Evolutionary conservation across 1,140 invertebrate species (phyloP), one percentile per base, ranked within the genome.

Genomic region (Hyles euphorbiae): DNA sequence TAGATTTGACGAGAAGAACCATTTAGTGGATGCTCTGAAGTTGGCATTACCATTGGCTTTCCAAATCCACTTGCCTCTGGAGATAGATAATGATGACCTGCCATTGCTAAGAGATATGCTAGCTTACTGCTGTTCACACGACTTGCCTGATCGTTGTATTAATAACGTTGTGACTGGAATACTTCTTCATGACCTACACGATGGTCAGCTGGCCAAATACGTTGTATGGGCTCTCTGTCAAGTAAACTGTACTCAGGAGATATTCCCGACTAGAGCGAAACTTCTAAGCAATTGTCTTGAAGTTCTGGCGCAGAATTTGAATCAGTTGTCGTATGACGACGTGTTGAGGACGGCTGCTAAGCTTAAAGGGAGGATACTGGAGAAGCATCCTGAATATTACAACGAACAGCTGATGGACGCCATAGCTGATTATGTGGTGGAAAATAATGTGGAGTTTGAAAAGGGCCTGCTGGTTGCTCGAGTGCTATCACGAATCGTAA

Each of bases 41-140:
- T 76, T 91, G 6, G 93, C 93, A 4, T 60, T 94, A 12, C 92
- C 93, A 0, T 70, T 93, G 10, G 90, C 92, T 2, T 94, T 93
- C 74, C 90, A 93, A 74, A 87, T 91, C 3, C 89, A 92, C 60
- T 52, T 93, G 8, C 76, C 87, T 9, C 59, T 80, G 8, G 90
- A 92, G 76, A 60, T 93, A 36, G 90, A 93, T 58, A 70, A 68
- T 9, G 77, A 90, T 12, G 91, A 92, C 67, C 56, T 91, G 32
- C 53, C 67, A 2, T 67, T 90, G 11, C 67, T 92, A 44, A 74
- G 75, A 22, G 90, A 92, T 34, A 89, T 90, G 80, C 74, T 92
- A 5, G 63, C 83, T 5, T 93, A 87, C 72, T 82, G 85, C 52
- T 86, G 88, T 34, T 77, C 74, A 46, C 88, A 89, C 54, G 73